These are phyloP conservation scores for Thryonomys swinderianus DNA, from an alignment of 2,113 vertebrate species.

Conservation along the genomic window DNA sequence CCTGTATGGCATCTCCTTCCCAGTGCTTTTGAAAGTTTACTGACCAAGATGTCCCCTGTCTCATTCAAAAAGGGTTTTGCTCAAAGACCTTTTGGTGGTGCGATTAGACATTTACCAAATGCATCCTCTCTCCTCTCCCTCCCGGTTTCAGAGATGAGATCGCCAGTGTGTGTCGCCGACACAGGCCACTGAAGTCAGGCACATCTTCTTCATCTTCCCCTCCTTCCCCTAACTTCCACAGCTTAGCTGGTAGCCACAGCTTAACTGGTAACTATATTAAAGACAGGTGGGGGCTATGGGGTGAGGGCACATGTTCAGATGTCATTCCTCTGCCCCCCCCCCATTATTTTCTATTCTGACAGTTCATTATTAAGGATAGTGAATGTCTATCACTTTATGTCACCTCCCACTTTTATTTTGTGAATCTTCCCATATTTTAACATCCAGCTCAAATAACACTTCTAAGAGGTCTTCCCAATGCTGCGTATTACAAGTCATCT, in stretches of 20 bases:
- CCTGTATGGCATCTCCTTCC: conserved; percentile 13
- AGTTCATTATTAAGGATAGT: background rate
- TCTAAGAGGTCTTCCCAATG: background rate
- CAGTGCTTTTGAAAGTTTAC: conserved; percentile 1
- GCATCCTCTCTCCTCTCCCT: background rate
- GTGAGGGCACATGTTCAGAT: background rate
- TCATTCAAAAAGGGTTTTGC: conserved; percentile 31
- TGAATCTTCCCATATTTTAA: background rate
- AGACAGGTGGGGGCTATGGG: background rate
- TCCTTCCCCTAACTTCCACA: background rate
- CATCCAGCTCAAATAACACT: conserved; percentile 23
- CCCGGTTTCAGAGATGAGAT: background rate
- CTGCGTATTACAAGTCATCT: background rate
- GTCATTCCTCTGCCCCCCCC: background rate
- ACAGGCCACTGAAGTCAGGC: background rate
- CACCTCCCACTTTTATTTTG: background rate
- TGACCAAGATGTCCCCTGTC: conserved; percentile 17
- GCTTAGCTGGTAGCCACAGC: background rate
- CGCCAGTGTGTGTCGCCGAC: background rate
- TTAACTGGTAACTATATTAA: background rate
- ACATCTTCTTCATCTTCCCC: background rate
- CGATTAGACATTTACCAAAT: background rate
- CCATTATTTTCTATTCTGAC: background rate
- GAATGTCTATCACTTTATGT: background rate
- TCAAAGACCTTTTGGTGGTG: background rate